These are phyloP conservation scores for Stegana nigrithorax DNA, from an alignment of 2,888 invertebrate genomes.

Conservation along the genomic window DNA sequence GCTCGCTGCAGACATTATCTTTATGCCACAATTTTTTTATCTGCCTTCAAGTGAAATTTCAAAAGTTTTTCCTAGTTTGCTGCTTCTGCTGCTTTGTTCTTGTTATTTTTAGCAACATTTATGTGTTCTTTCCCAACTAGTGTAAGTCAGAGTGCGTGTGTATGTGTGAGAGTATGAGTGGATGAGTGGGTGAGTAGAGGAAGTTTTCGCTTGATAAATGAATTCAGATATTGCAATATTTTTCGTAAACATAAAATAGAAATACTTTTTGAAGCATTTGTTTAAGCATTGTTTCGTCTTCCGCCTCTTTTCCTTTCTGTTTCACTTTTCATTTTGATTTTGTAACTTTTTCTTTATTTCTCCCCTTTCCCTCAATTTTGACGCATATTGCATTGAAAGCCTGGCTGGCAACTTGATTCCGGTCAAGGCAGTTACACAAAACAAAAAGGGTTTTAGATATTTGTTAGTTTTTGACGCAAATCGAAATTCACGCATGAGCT, in stretches of 20 bases:
- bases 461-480: background rate
- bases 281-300: background rate
- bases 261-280: background rate
- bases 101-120: no score
- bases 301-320: background rate
- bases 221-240: conserved; percentile 1
- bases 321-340: background rate
- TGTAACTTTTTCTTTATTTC: no score
- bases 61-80: background rate
- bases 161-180: no score
- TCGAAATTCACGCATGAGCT: background rate
- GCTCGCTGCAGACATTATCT: background rate
- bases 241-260: background rate
- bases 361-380: no score
- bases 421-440: conserved; percentile 3
- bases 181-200: no score
- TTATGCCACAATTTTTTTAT: background rate
- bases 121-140: no score
- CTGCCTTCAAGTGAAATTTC: background rate
- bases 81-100: background rate
- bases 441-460: no score
- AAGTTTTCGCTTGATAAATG: background rate
- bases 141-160: no score
- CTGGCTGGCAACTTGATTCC: background rate
- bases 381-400: no score